phyloP scores from a whole-genome alignment of 1,140 invertebrate genomes.

The Batillaria attramentaria region DNA sequence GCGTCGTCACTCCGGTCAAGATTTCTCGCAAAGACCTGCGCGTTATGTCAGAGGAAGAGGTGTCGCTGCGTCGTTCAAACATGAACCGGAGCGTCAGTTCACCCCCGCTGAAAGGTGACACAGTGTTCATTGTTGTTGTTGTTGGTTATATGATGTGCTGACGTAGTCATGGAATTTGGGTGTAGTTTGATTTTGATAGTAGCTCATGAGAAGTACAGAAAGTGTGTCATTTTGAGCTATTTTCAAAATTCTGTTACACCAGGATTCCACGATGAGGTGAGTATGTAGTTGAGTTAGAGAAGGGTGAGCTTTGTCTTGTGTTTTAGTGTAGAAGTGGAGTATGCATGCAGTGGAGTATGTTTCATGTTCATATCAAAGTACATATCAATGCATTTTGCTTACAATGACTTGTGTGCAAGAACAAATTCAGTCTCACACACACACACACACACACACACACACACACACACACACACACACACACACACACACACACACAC shows the following conservation, averaged over 20 bases:
- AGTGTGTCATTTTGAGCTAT: neutral
- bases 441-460: too few species aligned
- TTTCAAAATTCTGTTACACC: too few species aligned
- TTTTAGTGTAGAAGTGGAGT: too few species aligned
- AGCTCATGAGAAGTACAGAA: neutral
- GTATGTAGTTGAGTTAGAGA: neutral
- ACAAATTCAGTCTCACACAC: too few species aligned
- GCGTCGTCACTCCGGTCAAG: slow-evolving; percentile 63
- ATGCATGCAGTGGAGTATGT: too few species aligned
- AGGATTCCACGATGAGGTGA: neutral
- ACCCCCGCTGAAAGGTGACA: slow-evolving; percentile 51
- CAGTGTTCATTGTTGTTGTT: too few species aligned
- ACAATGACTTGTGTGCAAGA: too few species aligned
- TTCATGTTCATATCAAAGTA: too few species aligned
- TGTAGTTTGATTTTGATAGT: neutral
- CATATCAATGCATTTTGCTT: too few species aligned
- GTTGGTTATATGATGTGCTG: neutral
- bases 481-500: too few species aligned
- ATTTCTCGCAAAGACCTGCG: slow-evolving; percentile 69
- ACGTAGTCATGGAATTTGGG: neutral
- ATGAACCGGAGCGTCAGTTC: slow-evolving; percentile 47
- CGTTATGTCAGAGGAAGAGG: slow-evolving; percentile 67
- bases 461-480: too few species aligned
- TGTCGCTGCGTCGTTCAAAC: slow-evolving; percentile 65
- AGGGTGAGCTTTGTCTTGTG: neutral